A percentile compares a stretch with the other conserved stretches of the same genome.
Evolutionary conservation across 2,888 invertebrate genomes (phyloP).

Genomic region (Andrena haemorrhoa): DNA sequence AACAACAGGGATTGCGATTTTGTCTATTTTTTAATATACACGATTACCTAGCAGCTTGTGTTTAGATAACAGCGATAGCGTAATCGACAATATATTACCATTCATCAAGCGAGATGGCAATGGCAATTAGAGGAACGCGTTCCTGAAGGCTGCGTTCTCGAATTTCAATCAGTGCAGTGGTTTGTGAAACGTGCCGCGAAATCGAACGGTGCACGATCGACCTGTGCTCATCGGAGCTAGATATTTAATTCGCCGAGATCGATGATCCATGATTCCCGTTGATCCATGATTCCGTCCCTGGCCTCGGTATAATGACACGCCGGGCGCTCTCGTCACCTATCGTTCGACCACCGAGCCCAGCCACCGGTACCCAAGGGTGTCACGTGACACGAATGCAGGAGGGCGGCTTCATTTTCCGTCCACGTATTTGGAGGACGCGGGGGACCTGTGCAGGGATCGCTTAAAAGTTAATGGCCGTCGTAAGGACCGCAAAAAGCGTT

Average conservation of each 20-base stretch:
- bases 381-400: constrained; percentile 25
- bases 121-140: too few relatives aligned
- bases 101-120: too few relatives aligned
- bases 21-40: too few relatives aligned
- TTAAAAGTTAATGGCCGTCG: constrained; percentile 38
- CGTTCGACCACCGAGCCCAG: background rate
- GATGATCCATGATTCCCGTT: background rate
- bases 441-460: constrained; percentile 20
- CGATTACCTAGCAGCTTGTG: too few relatives aligned
- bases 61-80: too few relatives aligned
- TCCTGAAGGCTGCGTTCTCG: background rate
- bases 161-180: background rate
- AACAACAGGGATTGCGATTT: too few relatives aligned
- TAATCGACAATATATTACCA: too few relatives aligned
- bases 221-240: background rate
- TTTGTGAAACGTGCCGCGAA: background rate
- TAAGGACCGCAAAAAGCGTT: constrained; percentile 26
- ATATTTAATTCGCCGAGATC: background rate
- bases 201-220: background rate
- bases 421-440: constrained; percentile 40
- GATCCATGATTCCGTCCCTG: background rate
- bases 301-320: background rate
- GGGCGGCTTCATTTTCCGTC: constrained; percentile 24
- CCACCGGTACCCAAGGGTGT: background rate
- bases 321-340: background rate